Conservation (phyloP, 1,140 invertebrate species). For the Mactra quadrangularis region DNA sequence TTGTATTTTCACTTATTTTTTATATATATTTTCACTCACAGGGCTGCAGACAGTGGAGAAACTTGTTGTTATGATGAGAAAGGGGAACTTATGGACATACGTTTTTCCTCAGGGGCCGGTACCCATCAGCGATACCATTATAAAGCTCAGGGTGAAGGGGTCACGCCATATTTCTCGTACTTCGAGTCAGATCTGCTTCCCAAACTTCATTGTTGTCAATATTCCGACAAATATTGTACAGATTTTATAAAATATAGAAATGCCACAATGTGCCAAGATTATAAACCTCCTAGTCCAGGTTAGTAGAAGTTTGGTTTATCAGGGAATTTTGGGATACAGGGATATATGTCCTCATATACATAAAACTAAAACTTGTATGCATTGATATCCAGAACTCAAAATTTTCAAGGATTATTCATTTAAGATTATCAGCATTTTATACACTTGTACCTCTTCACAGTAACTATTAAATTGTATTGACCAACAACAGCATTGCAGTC, state of each 20-base stretch:
- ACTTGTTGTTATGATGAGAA: constrained; percentile 74
- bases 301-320: constrained; percentile 25
- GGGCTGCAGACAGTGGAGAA: constrained; percentile 61
- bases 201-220: constrained; percentile 77
- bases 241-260: constrained; percentile 63
- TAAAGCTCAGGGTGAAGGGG: constrained; percentile 64
- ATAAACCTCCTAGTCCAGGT: constrained; percentile 76
- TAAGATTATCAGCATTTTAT: too few species aligned
- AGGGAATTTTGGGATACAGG: too few species aligned
- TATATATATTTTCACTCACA: too few species aligned
- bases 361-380: too few species aligned
- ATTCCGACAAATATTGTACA: constrained; percentile 61
- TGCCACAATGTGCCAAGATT: constrained; percentile 71
- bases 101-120: constrained; percentile 69
- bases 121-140: constrained; percentile 72
- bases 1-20: too few species aligned
- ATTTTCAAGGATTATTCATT: too few species aligned
- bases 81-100: constrained; percentile 72
- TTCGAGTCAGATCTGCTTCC: constrained; percentile 74
- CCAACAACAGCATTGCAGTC: too few species aligned
- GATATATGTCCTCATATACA: too few species aligned
- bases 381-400: too few species aligned
- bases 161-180: constrained; percentile 76
- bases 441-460: too few species aligned
- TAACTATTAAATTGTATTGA: too few species aligned